These are phyloP conservation scores for Cheiracanthium punctorium DNA, from an alignment of 2,888 invertebrate species.

Conservation along the genomic window DNA sequence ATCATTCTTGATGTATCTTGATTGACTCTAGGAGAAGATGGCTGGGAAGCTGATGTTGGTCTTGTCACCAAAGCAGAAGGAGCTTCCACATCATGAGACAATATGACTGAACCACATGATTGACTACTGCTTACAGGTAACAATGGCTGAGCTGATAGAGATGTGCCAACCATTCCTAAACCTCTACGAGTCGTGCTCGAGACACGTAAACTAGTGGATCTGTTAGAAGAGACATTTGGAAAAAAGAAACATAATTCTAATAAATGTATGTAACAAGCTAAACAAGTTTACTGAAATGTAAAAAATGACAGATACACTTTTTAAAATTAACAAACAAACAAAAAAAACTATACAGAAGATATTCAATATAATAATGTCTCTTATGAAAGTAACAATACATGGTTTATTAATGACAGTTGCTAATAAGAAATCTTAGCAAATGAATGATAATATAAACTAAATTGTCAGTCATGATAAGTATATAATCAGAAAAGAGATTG, in stretches of 20 bases:
- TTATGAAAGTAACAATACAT: too few species aligned
- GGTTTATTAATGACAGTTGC: too few species aligned
- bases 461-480: too few species aligned
- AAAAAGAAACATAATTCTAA: conserved; percentile 20
- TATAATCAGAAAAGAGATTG: too few species aligned
- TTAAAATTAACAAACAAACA: too few species aligned
- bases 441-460: too few species aligned
- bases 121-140: conserved; percentile 70
- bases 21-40: conserved; percentile 62
- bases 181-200: conserved; percentile 70
- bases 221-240: conserved; percentile 34
- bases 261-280: too few species aligned
- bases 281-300: too few species aligned
- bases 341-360: too few species aligned
- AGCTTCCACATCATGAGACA: conserved; percentile 55
- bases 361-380: too few species aligned
- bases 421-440: too few species aligned
- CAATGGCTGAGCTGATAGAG: conserved; percentile 66
- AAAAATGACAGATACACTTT: neutral
- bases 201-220: conserved; percentile 69
- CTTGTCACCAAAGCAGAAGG: conserved; percentile 51
- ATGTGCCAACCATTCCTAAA: conserved; percentile 64
- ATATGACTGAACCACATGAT: conserved; percentile 70
- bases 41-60: conserved; percentile 68
- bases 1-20: conserved; percentile 61